Evolutionary conservation across 2,888 invertebrate genomes (phyloP).

Genomic region (Troilus luridus): DNA sequence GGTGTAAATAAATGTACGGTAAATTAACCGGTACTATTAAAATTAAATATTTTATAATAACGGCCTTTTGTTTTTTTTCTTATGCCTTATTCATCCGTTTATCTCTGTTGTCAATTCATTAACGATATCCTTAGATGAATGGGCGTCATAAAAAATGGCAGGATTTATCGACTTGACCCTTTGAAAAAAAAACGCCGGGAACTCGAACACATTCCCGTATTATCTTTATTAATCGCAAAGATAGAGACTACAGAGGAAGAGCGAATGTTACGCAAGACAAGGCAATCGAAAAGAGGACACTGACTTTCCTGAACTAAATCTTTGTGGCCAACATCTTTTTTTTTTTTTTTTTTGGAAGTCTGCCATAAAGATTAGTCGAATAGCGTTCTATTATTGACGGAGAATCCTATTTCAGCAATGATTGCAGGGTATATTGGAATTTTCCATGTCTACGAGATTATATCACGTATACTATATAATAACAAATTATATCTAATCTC

Average conservation of each 20-base stretch:
- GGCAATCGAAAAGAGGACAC: background rate
- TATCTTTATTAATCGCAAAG: background rate
- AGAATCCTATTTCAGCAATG: background rate
- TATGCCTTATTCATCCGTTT: background rate
- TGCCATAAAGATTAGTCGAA: background rate
- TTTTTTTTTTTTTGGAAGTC: background rate
- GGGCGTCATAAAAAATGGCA: background rate
- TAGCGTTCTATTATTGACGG: background rate
- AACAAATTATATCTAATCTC: no score
- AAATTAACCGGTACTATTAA: no score
- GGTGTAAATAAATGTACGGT: no score
- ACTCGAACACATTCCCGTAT: background rate
- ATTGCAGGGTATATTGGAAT: background rate
- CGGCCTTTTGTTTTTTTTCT: no score
- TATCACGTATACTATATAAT: no score
- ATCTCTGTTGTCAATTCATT: constrained; percentile 24
- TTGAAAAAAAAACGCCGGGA: background rate
- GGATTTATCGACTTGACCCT: background rate
- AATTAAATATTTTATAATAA: no score
- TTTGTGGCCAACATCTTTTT: background rate
- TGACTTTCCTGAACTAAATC: background rate
- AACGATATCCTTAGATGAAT: background rate
- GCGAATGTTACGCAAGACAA: background rate
- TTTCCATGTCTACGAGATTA: background rate
- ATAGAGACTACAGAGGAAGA: background rate